These are phyloP conservation scores for Oreochromis aureus DNA, from an alignment of 2,113 vertebrate genomes.

Conservation along the genomic window DNA sequence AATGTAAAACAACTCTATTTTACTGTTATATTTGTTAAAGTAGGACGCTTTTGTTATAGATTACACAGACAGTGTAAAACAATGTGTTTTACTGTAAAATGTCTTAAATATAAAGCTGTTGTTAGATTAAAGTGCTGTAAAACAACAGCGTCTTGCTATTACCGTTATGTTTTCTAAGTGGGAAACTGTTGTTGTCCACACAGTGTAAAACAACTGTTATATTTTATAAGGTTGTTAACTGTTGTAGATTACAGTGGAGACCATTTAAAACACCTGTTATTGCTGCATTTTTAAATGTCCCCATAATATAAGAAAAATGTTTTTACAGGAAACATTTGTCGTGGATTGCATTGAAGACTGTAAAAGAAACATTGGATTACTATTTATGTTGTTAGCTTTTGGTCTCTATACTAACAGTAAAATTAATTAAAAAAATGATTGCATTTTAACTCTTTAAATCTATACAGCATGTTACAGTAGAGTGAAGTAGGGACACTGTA, in stretches of 20 bases:
- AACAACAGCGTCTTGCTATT: neutral
- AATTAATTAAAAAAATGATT: accelerated
- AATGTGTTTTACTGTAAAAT: neutral
- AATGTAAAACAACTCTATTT: neutral
- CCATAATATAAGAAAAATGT: neutral
- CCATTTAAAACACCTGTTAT: neutral
- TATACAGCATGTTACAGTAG: neutral
- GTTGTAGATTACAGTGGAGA: neutral
- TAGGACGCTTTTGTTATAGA: neutral
- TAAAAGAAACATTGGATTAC: neutral
- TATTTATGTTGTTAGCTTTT: neutral
- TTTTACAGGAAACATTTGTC: neutral
- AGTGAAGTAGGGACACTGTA: neutral
- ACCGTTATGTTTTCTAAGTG: neutral
- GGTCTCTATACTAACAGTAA: neutral
- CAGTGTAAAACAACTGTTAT: neutral
- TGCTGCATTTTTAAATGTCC: neutral
- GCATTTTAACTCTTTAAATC: neutral
- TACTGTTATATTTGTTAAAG: neutral
- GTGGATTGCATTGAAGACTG: neutral
- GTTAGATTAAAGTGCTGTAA: neutral
- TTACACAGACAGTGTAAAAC: neutral
- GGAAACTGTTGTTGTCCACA: neutral
- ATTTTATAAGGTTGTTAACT: neutral
- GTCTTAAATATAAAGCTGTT: neutral